These are phyloP conservation scores for Trissolcus japonicus DNA, from an alignment of 2,888 invertebrate species.

Conservation along the genomic window DNA sequence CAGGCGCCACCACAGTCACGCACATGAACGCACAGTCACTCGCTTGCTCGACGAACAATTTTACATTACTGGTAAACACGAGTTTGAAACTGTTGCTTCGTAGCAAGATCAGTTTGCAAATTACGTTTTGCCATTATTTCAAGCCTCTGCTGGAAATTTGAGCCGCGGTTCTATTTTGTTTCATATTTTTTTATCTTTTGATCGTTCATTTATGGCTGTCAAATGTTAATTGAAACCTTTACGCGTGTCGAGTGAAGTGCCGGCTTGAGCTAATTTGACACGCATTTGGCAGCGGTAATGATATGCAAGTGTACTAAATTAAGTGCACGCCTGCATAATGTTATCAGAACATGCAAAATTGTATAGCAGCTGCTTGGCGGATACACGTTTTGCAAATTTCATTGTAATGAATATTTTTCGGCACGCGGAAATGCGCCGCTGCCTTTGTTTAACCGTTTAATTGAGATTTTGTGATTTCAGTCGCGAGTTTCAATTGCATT, in stretches of 20 bases:
- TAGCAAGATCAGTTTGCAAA: constrained; percentile 34
- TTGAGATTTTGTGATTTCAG: background rate
- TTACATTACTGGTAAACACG: constrained; percentile 76
- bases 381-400: background rate
- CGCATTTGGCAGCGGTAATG: constrained; percentile 38
- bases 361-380: constrained; percentile 2
- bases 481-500: background rate
- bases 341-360: constrained; percentile 25
- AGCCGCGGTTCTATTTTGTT: background rate
- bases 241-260: constrained; percentile 6
- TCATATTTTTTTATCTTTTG: background rate
- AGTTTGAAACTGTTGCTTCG: constrained; percentile 71
- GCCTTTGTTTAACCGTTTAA: background rate
- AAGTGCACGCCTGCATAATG: constrained; percentile 40
- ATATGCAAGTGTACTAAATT: constrained; percentile 40
- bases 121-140: constrained; percentile 8
- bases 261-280: constrained; percentile 18
- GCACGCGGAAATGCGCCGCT: background rate
- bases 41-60: constrained; percentile 74
- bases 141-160: background rate
- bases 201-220: background rate
- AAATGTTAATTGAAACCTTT: constrained; percentile 12
- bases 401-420: no score
- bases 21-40: constrained; percentile 71
- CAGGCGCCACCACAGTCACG: constrained; percentile 66